Evolutionary conservation across 53 echinoderm and acorn worm genomes (phyloP).

Genomic region (Apostichopus leukothele): DNA sequence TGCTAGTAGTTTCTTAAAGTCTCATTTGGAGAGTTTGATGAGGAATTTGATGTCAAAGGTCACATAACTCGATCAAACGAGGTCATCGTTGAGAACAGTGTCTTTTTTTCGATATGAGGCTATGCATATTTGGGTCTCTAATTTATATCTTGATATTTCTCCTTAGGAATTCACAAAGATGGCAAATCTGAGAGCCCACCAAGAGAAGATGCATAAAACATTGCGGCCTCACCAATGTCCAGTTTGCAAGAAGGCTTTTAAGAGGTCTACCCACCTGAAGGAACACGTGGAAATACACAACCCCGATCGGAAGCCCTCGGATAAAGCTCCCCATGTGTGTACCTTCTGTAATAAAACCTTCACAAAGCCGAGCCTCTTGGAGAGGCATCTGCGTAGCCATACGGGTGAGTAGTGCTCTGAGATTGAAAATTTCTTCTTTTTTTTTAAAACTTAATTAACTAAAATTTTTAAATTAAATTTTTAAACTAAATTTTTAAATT

Average conservation of each 20-base stretch:
- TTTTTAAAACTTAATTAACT: no score
- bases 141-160: not conserved
- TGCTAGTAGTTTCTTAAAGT: no score
- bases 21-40: no score
- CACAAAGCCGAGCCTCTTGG: slow-evolving; percentile 84
- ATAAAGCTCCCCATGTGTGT: slow-evolving; percentile 47
- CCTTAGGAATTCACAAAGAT: slow-evolving; percentile 85
- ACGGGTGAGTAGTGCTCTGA: slow-evolving; percentile 63
- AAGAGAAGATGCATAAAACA: slow-evolving; percentile 71
- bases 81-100: no score
- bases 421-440: no score
- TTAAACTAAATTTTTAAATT: no score
- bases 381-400: slow-evolving; percentile 83
- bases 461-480: no score
- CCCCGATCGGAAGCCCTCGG: slow-evolving; percentile 29
- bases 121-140: not conserved
- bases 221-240: slow-evolving; percentile 76
- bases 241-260: slow-evolving; percentile 91
- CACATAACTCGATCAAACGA: no score
- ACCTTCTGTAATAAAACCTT: slow-evolving; percentile 69
- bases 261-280: slow-evolving; percentile 86
- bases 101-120: no score
- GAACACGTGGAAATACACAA: slow-evolving; percentile 88
- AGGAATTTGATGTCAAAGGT: no score
- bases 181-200: slow-evolving; percentile 80